A percentile compares a stretch with the other conserved stretches of the same genome.
Evolutionary conservation across 1,140 invertebrate genomes (phyloP).

Genomic region (Rhagoletis zephyria): DNA sequence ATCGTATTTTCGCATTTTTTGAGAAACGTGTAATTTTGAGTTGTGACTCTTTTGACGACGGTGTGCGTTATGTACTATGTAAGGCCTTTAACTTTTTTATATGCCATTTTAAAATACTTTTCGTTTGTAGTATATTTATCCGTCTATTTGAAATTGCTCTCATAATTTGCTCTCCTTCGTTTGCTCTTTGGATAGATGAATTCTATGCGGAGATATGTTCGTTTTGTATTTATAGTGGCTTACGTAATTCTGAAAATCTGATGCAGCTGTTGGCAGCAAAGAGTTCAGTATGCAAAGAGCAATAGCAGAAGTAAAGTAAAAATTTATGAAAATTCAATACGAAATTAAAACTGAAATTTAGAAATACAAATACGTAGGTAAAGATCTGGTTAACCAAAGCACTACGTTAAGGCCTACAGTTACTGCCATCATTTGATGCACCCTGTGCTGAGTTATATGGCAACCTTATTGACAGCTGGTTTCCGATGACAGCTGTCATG

Average conservation of each 20-base stretch:
- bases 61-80: background rate
- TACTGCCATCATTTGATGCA: background rate
- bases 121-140: no score
- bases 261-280: background rate
- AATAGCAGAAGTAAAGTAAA: background rate
- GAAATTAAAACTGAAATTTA: no score
- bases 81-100: no score
- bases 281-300: background rate
- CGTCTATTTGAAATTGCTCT: background rate
- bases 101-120: no score
- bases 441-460: conserved; percentile 3
- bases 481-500: background rate
- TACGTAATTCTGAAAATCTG: background rate
- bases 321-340: background rate
- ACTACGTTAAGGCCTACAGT: background rate
- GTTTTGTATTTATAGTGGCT: conserved; percentile 8
- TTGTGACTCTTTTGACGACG: no score
- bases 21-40: no score
- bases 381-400: no score
- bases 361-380: background rate
- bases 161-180: background rate
- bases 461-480: background rate
- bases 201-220: background rate
- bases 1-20: no score
- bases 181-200: background rate